Percentiles rank a stretch among this genome's conserved stretches.
phyloP scores from a whole-genome alignment of 2,113 vertebrate genomes.

The Cyanistes caeruleus region DNA sequence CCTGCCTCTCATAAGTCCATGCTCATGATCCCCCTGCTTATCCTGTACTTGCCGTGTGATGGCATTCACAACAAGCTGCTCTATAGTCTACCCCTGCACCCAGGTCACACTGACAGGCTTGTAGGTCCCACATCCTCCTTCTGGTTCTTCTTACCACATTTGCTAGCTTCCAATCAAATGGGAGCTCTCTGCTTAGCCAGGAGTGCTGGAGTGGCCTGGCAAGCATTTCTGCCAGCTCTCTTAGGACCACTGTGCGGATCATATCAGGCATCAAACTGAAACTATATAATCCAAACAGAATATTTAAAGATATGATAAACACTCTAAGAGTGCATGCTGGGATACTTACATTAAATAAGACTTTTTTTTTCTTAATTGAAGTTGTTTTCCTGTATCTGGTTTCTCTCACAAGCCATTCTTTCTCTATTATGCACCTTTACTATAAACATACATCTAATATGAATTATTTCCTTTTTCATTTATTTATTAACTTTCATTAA shows the following conservation, averaged over 20 bases:
- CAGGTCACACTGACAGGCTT: neutral
- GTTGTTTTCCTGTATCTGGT: neutral
- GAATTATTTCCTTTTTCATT: neutral
- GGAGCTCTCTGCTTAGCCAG: no score
- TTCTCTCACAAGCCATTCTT: neutral
- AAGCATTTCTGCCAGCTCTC: neutral
- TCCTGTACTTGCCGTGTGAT: neutral
- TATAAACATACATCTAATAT: neutral
- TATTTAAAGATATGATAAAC: neutral
- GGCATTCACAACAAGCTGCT: neutral
- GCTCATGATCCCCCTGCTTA: neutral
- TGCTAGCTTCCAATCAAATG: neutral
- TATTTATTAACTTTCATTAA: neutral
- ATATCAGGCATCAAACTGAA: neutral
- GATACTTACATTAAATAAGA: neutral
- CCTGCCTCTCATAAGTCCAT: neutral
- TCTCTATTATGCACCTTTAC: neutral
- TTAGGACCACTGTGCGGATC: no score
- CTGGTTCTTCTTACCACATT: neutral
- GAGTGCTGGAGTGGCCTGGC: neutral
- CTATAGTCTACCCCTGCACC: no score
- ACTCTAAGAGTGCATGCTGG: neutral
- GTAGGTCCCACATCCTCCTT: neutral
- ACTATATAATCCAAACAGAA: neutral
- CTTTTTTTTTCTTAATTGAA: neutral